phyloP scores from a whole-genome alignment of 2,113 vertebrate species.

The Ictalurus punctatus region DNA sequence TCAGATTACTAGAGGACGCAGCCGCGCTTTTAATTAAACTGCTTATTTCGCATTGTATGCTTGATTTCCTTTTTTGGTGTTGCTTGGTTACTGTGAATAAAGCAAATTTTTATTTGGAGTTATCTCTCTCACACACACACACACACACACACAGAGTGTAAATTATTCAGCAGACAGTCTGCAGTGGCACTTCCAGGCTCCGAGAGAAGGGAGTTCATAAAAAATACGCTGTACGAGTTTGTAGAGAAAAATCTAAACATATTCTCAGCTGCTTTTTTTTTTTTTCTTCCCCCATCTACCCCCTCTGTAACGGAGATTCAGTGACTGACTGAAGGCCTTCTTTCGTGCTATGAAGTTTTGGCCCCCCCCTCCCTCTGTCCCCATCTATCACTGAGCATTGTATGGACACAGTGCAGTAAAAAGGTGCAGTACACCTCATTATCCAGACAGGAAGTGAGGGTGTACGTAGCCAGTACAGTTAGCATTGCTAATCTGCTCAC shows the following conservation, averaged over 20 bases:
- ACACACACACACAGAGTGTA: background rate
- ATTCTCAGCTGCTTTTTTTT: background rate
- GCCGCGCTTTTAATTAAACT: slow-evolving; percentile 20
- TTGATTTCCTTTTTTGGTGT: slow-evolving; percentile 8
- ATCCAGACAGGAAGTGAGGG: background rate
- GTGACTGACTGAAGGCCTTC: background rate
- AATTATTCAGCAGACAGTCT: slow-evolving; percentile 17
- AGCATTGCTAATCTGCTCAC: too few relatives aligned
- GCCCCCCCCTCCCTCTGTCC: background rate
- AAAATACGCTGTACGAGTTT: background rate
- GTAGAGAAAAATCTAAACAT: background rate
- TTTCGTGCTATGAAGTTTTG: background rate
- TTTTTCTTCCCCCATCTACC: background rate
- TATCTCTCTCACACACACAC: background rate
- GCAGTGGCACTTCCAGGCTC: slow-evolving; percentile 5
- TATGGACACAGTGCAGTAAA: background rate
- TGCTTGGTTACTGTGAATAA: slow-evolving; percentile 22
- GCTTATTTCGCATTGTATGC: slow-evolving; percentile 17
- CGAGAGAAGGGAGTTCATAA: background rate
- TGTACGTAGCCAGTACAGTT: background rate
- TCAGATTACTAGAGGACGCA: background rate
- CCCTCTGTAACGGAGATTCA: background rate
- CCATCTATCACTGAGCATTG: background rate
- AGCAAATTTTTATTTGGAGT: slow-evolving; percentile 26
- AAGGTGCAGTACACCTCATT: background rate